These are phyloP conservation scores for Rafetus swinhoei DNA, from an alignment of 2,113 vertebrate species.

Conservation along the genomic window DNA sequence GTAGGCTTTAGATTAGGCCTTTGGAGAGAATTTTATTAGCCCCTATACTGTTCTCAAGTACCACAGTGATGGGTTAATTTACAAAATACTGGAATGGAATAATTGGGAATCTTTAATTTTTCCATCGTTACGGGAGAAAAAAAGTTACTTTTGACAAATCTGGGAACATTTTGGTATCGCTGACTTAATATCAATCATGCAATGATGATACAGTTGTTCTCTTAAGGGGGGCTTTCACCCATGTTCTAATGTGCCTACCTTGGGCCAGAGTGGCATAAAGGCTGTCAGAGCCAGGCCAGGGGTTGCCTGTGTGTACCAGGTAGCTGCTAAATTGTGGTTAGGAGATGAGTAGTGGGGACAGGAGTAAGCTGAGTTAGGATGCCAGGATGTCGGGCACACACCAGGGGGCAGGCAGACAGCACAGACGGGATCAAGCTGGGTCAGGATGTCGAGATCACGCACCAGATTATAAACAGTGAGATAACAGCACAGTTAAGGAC, in stretches of 20 bases:
- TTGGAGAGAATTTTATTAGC: not conserved
- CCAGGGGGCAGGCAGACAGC: not conserved
- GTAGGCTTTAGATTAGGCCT: not conserved
- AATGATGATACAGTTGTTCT: not conserved
- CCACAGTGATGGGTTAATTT: not conserved
- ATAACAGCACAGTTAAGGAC: not conserved
- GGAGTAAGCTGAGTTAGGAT: not conserved
- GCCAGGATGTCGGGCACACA: not conserved
- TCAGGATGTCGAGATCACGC: not conserved
- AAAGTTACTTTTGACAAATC: not conserved
- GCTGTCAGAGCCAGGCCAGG: not conserved
- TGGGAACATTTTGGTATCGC: not conserved
- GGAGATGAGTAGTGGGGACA: not conserved
- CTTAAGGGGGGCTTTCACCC: not conserved
- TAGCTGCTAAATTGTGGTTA: not conserved
- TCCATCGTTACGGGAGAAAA: not conserved
- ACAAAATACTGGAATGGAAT: not conserved
- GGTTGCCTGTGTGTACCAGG: not conserved
- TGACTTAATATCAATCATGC: not conserved
- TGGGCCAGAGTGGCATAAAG: not conserved
- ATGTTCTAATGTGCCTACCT: not conserved
- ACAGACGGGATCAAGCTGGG: not conserved
- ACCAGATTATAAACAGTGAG: not conserved
- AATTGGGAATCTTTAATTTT: not conserved
- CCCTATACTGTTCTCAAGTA: not conserved